Percentiles rank a stretch among this genome's conserved stretches.
Conservation (phyloP, 1,140 invertebrate species). For the Solenopsis fugax region DNA sequence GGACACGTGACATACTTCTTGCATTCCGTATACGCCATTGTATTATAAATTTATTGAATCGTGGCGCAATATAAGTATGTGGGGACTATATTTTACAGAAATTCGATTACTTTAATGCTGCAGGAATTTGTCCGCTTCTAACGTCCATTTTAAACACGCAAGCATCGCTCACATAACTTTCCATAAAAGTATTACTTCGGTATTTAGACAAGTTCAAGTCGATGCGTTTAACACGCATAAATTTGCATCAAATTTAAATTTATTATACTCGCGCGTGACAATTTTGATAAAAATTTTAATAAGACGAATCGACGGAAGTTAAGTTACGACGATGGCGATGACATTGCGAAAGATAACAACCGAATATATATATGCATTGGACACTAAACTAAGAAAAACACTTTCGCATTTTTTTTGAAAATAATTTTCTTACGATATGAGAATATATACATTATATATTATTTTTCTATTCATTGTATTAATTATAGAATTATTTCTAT, state of each 20-base stretch:
- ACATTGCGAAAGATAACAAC: slow-evolving; percentile 1
- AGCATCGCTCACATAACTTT: slow-evolving; percentile 19
- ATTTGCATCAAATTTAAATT: background rate
- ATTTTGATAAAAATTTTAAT: background rate
- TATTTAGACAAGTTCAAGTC: slow-evolving; percentile 49
- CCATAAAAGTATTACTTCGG: slow-evolving; percentile 1
- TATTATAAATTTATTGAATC: slow-evolving; percentile 10
- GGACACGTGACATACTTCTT: slow-evolving; percentile 43
- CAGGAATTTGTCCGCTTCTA: slow-evolving; percentile 44
- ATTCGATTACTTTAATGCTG: background rate
- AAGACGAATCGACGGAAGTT: background rate
- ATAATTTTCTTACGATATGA: slow-evolving; percentile 41
- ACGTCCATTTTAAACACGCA: slow-evolving; percentile 47
- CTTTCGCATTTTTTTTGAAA: slow-evolving; percentile 49
- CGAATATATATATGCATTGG: slow-evolving; percentile 29
- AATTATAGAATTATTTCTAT: slow-evolving; percentile 28
- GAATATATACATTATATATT: slow-evolving; percentile 58
- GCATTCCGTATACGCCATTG: slow-evolving; percentile 19
- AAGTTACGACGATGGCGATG: background rate
- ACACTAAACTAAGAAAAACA: slow-evolving; percentile 5
- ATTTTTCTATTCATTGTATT: slow-evolving; percentile 18
- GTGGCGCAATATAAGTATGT: too few relatives aligned
- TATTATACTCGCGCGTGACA: background rate
- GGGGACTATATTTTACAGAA: background rate
- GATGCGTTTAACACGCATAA: slow-evolving; percentile 6